A percentile compares a stretch with the other conserved stretches of the same genome.
Conservation (phyloP, 1,140 invertebrate genomes). For the Listronotus bonariensis region DNA sequence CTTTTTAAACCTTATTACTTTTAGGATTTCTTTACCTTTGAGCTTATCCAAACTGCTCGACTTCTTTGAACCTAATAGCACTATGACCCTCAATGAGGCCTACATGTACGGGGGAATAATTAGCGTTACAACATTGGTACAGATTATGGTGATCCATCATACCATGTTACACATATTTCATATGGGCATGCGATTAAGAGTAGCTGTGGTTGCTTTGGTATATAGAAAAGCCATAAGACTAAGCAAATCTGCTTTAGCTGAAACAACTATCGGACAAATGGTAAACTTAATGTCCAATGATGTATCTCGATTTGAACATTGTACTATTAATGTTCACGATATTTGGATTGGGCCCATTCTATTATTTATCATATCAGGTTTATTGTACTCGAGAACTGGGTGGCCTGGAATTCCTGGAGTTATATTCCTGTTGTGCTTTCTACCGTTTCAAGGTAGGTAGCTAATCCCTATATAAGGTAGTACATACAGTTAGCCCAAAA, state of each 20-base stretch:
- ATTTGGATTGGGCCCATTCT: slow-evolving; percentile 76
- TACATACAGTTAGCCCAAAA: too few species aligned
- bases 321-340: slow-evolving; percentile 67
- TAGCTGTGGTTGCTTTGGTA: slow-evolving; percentile 78
- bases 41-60: slow-evolving; percentile 41
- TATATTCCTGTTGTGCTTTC: slow-evolving; percentile 74
- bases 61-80: slow-evolving; percentile 63
- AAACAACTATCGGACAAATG: slow-evolving; percentile 80
- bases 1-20: slow-evolving; percentile 1
- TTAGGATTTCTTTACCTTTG: slow-evolving; percentile 45
- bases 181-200: slow-evolving; percentile 79
- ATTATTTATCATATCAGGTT: slow-evolving; percentile 70
- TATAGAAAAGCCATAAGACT: slow-evolving; percentile 70
- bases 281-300: slow-evolving; percentile 89
- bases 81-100: slow-evolving; percentile 57
- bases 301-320: slow-evolving; percentile 70
- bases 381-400: slow-evolving; percentile 75
- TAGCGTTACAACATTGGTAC: slow-evolving; percentile 65
- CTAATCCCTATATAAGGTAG: not conserved
- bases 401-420: slow-evolving; percentile 76
- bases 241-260: slow-evolving; percentile 67
- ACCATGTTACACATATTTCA: slow-evolving; percentile 75
- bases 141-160: slow-evolving; percentile 73
- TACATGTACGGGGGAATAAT: slow-evolving; percentile 73
- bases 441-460: slow-evolving; percentile 76